Conservation (phyloP, 2,888 invertebrate species). For the Anthoptus insignis region DNA sequence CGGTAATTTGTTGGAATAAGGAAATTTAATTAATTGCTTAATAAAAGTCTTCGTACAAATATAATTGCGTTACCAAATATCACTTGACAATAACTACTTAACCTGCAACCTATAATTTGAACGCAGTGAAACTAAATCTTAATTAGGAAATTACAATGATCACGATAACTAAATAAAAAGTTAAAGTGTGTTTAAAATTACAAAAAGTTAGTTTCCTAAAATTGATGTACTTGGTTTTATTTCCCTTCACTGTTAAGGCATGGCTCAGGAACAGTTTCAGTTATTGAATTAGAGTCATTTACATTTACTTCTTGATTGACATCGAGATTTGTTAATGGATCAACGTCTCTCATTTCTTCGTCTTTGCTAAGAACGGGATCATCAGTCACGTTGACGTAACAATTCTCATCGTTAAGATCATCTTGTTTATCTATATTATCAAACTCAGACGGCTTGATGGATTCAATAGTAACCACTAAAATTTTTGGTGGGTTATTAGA, state of each 20-base stretch:
- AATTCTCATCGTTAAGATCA: constrained; percentile 53
- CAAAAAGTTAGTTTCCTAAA: no score
- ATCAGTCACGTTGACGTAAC: constrained; percentile 59
- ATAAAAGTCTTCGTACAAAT: no score
- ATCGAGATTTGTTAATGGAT: not conserved
- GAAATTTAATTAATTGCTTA: no score
- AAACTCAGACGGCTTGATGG: constrained; percentile 31
- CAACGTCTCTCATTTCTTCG: constrained; percentile 24
- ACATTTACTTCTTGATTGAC: not conserved
- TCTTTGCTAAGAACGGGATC: constrained; percentile 32
- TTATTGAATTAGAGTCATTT: not conserved
- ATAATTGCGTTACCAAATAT: no score
- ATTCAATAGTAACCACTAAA: constrained; percentile 20
- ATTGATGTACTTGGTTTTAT: no score
- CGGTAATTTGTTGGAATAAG: no score
- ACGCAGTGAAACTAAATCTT: not conserved
- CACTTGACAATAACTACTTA: no score
- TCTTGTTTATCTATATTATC: constrained; percentile 34
- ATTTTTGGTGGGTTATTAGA: constrained; percentile 18
- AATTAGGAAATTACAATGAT: no score
- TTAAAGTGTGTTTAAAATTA: not conserved
- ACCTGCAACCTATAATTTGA: not conserved
- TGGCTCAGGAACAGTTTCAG: constrained; percentile 1
- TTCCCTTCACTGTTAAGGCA: constrained; percentile 1
- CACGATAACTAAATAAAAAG: not conserved